These are phyloP conservation scores for Harpagoxenus sublaevis DNA, from an alignment of 2,888 invertebrate species.

Conservation along the genomic window DNA sequence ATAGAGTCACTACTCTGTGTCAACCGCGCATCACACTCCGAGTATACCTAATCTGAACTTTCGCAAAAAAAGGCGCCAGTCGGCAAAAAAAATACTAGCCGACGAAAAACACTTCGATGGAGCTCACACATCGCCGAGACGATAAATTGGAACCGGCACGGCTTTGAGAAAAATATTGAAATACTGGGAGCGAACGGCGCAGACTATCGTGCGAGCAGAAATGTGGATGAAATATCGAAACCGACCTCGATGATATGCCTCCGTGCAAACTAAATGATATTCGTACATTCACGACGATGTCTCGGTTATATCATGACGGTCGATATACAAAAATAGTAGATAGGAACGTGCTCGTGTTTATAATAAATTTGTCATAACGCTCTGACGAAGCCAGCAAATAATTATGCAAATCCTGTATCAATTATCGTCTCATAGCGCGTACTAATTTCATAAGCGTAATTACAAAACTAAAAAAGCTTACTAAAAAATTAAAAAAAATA, in stretches of 20 bases:
- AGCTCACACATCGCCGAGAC: conserved; percentile 33
- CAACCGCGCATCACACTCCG: not conserved
- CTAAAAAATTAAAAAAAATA: conserved; percentile 37
- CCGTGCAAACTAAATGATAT: conserved; percentile 45
- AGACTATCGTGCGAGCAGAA: conserved; percentile 68
- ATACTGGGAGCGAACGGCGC: conserved; percentile 65
- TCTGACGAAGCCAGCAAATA: conserved; percentile 29
- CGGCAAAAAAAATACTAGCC: conserved; percentile 17
- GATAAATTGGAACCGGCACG: conserved; percentile 70
- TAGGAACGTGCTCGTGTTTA: conserved; percentile 38
- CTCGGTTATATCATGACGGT: not conserved
- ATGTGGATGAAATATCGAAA: conserved; percentile 77
- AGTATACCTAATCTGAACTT: not conserved
- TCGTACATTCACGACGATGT: conserved; percentile 28
- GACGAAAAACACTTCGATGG: conserved; percentile 35
- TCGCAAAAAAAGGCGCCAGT: conserved; percentile 20
- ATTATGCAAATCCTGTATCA: conserved; percentile 27
- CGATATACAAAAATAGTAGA: conserved; percentile 9
- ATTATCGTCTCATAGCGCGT: conserved; percentile 25
- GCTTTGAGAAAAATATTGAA: conserved; percentile 76
- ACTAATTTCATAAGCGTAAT: conserved; percentile 30
- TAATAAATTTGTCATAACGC: conserved; percentile 32
- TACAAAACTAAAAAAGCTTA: conserved; percentile 18
- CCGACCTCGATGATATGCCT: conserved; percentile 45
- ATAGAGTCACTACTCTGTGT: not conserved